These are phyloP conservation scores for Gnathonemus longibarbis DNA, from an alignment of 2,113 vertebrate species.

Conservation along the genomic window DNA sequence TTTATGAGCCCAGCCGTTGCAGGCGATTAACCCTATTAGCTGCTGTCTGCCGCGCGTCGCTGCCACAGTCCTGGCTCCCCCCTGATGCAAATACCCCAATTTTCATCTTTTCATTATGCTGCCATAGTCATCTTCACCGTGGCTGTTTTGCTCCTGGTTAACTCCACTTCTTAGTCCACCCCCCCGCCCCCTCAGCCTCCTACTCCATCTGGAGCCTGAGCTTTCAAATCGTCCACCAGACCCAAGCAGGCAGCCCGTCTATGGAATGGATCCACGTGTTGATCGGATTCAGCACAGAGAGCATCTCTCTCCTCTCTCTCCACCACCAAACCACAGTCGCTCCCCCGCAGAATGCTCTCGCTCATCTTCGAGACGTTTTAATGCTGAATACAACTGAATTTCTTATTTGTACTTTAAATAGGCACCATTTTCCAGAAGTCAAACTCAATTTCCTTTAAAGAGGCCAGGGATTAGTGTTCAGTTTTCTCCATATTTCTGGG, in stretches of 20 bases:
- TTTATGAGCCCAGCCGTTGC: not conserved
- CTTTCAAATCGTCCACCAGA: not conserved
- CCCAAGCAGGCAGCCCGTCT: not conserved
- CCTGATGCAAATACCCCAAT: not conserved
- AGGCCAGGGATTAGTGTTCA: not conserved
- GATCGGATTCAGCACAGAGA: not conserved
- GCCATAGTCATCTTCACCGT: not conserved
- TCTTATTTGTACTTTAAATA: conserved; percentile 1
- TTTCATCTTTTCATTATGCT: not conserved
- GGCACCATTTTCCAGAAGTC: conserved; percentile 28
- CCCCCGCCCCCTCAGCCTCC: not conserved
- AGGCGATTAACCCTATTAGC: not conserved
- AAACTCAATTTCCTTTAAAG: conserved; percentile 27
- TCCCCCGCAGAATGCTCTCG: not conserved
- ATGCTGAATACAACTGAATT: not conserved
- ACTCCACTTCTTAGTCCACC: not conserved
- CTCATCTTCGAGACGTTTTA: not conserved
- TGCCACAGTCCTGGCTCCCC: not conserved
- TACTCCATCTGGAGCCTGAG: not conserved
- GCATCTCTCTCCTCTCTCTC: not conserved
- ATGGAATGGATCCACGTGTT: not conserved
- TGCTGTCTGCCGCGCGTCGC: not conserved
- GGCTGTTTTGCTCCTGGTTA: not conserved
- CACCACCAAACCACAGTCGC: not conserved
- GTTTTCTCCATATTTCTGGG: not conserved